Conservation (phyloP, 2,888 invertebrate species). For the Volucella inflata region DNA sequence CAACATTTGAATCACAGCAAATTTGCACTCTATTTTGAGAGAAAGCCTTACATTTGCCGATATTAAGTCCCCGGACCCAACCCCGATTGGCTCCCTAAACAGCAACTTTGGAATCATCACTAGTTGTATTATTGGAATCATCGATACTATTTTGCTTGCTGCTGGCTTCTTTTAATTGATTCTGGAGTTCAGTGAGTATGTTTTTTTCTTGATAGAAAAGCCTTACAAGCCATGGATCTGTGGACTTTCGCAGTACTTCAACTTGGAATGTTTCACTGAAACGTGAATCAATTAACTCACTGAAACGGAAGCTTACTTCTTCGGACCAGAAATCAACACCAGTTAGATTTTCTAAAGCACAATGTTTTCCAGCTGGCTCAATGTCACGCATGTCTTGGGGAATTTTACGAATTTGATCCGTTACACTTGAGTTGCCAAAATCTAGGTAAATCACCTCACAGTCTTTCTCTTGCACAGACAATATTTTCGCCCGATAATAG, state of each 20-base stretch:
- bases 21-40: constrained; percentile 27
- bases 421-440: constrained; percentile 87
- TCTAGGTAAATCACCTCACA: constrained; percentile 90
- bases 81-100: constrained; percentile 35
- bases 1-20: constrained; percentile 42
- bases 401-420: constrained; percentile 86
- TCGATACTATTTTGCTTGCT: constrained; percentile 46
- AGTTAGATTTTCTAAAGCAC: constrained; percentile 85
- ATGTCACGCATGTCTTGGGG: constrained; percentile 86
- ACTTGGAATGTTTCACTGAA: constrained; percentile 84
- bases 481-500: constrained; percentile 95
- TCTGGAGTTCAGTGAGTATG: constrained; percentile 79
- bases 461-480: constrained; percentile 90
- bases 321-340: constrained; percentile 86
- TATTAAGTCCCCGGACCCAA: constrained; percentile 5
- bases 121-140: constrained; percentile 31
- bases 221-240: constrained; percentile 78
- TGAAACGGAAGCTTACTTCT: constrained; percentile 87
- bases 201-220: constrained; percentile 82
- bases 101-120: constrained; percentile 20
- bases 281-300: constrained; percentile 87
- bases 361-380: constrained; percentile 86
- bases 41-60: constrained; percentile 21
- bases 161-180: constrained; percentile 67
- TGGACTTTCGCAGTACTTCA: constrained; percentile 69